Conservation (phyloP, 2,797 vertebrate genomes). For the Sarcophilus harrisii region DNA sequence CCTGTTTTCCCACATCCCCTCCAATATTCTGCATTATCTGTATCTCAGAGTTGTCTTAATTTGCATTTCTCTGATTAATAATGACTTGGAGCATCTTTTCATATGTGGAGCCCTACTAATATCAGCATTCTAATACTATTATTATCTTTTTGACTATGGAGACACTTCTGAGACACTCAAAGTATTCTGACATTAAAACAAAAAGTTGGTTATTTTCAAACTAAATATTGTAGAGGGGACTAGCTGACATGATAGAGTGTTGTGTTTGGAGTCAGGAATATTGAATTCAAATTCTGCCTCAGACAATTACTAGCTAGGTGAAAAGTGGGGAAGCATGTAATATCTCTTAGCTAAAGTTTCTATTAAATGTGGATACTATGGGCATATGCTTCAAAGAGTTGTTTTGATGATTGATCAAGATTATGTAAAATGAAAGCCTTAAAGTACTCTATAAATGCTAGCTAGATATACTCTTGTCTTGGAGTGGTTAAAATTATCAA, state of each 20-base stretch:
- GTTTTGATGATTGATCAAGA: not conserved
- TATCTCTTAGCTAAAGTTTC: too few relatives aligned
- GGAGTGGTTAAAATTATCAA: not conserved
- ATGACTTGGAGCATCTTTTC: too few relatives aligned
- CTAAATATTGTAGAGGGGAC: not conserved
- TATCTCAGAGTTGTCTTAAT: too few relatives aligned
- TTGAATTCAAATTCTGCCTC: not conserved
- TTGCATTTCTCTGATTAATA: too few relatives aligned
- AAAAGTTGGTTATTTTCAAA: not conserved
- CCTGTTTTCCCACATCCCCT: too few relatives aligned
- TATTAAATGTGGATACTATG: too few relatives aligned
- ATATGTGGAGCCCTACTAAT: too few relatives aligned
- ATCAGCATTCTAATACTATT: not conserved
- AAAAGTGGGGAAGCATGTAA: too few relatives aligned
- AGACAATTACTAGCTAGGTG: not conserved
- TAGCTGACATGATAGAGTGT: not conserved
- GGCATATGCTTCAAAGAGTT: not conserved
- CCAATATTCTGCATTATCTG: too few relatives aligned
- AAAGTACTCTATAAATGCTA: not conserved
- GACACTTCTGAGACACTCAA: not conserved
- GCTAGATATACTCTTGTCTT: not conserved
- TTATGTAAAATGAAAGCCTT: not conserved
- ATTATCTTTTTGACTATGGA: not conserved
- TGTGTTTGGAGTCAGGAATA: not conserved
- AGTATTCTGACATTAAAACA: not conserved